Base-by-base conservation (phyloP, 1,140 invertebrate species). In the Mamestra configurata region DNA sequence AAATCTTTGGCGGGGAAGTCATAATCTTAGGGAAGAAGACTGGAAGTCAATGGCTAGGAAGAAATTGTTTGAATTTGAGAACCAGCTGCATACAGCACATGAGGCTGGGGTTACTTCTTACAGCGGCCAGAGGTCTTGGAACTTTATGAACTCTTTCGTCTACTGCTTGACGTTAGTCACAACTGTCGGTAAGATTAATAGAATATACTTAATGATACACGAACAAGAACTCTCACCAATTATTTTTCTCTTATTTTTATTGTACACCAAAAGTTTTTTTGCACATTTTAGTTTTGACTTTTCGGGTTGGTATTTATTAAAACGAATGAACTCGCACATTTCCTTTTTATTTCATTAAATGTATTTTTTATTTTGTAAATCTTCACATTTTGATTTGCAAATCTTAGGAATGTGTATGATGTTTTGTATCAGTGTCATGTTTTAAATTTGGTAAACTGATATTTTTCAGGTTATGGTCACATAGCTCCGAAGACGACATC, bases 131-230 rank as follows among this genome's bases (percentile, higher is more conserved):
- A 97, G 96, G 85, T 97, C 97, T 11, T 99, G 99, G 98, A 98
- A 97, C 84, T 99, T 99, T 94, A 96, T 98, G 92, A 99, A 99
- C 91, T 97, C 98, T 0, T 96, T 99, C 73, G 97, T 99, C 78
- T 99, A 98, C 95, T 98, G 98, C 90, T 95, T 98, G 84, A 99
- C 98, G 71, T 96, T 99, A 81, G 96, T 99, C 82, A 98, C 98
- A 15, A 99, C 98, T 22, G 99, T 99, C 95, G 98, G 98, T 99
- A 96, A 97, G 96, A 85, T 81, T 82, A 22, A 18, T 24, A 72
- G 13, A 53, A 43, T 72, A 49, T 40, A 22, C 61, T 61, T 46
- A 27, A 46, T 24, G n/a, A 18, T 49, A 70, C 49, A 53, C 20
- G 49, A 53, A 53, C 6, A 18, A 4, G 0, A 20, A 18, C 20